Base-by-base conservation (phyloP, 2,797 vertebrate genomes). In the Malacoraja senta region DNA sequence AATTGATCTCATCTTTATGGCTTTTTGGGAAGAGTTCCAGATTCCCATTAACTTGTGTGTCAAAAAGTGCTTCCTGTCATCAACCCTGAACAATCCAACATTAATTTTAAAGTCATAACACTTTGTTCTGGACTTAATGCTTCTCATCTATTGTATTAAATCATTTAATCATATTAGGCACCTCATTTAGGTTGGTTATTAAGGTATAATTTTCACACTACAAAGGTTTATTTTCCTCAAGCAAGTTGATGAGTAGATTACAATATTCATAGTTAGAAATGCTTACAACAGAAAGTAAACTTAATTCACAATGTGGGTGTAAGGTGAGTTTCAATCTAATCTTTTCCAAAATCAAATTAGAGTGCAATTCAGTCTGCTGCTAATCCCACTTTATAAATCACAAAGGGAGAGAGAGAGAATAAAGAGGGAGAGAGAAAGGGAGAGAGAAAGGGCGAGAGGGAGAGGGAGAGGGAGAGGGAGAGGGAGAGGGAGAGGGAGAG, bases 251-350 rank as follows among this genome's bases (percentile, higher is more conserved):
- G 35, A 88, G 35, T 21, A 68, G n/a, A 88, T 29, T 29, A 32
- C 84, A 68, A 35, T 88, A 65, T 35, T 88, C 84, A 88, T 17
- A 88, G n/a, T 65, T 53, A 21, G 17, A 88, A 88, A 88, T 9
- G 61, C 6, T 65, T 29, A 6, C 17, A 63, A 86, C 58, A 86
- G n/a, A 68, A 35, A 9, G 29, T 8, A 53, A 86, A 17, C 61
- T 53, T 21, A 61, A 24, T 35, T 17, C 58, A 83, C 44, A 83
- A 9, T 8, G 44, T 58, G 29, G 83, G 29, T 13, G 63, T 63
- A 35, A 32, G 15, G 13, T 29, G 35, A 68, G 2, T 68, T 88
- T 65, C 84, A 68, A 88, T 65, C 61, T 35, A 35, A 86, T 3
- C 29, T 86, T 4, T 86, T 65, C 13, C 58, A 86, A 61, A 86